Conservation (phyloP, 1,140 invertebrate species). For the Drosophila ogumai region DNA sequence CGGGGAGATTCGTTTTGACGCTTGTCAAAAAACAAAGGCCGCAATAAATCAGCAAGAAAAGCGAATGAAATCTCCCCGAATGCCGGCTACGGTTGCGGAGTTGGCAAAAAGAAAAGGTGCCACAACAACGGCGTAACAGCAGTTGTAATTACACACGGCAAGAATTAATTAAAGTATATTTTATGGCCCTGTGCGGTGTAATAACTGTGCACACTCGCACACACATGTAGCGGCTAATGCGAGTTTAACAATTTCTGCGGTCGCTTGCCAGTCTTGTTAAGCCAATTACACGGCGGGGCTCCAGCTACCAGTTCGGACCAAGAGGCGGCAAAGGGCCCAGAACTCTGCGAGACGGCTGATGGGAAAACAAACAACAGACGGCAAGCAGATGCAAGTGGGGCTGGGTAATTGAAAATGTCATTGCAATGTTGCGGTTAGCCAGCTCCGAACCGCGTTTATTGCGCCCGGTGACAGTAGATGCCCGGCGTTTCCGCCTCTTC, state of each 20-base stretch:
- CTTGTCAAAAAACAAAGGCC: slow-evolving; percentile 67
- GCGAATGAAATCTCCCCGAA: slow-evolving; percentile 60
- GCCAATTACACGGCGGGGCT: slow-evolving; percentile 68
- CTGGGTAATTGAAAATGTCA: slow-evolving; percentile 65
- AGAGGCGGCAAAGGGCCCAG: slow-evolving; percentile 24
- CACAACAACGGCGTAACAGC: slow-evolving; percentile 12
- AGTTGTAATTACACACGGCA: slow-evolving; percentile 63
- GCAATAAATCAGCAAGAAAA: slow-evolving; percentile 67
- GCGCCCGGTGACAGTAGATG: slow-evolving; percentile 10
- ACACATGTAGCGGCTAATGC: slow-evolving; percentile 55
- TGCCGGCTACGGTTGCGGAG: slow-evolving; percentile 19
- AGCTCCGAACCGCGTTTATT: slow-evolving; percentile 6
- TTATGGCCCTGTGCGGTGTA: slow-evolving; percentile 62
- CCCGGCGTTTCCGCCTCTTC: neutral
- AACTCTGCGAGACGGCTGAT: slow-evolving; percentile 46
- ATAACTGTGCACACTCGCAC: slow-evolving; percentile 61
- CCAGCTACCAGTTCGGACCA: slow-evolving; percentile 3
- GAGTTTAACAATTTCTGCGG: slow-evolving; percentile 72
- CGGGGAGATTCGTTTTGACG: slow-evolving; percentile 53
- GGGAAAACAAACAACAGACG: slow-evolving; percentile 62
- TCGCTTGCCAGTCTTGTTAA: slow-evolving; percentile 71
- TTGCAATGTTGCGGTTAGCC: slow-evolving; percentile 57
- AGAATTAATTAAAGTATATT: slow-evolving; percentile 79
- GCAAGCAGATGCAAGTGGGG: slow-evolving; percentile 10
- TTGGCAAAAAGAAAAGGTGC: slow-evolving; percentile 46